These are phyloP conservation scores for Cinclus mexicanus DNA, from an alignment of 2,113 vertebrate genomes.

Conservation along the genomic window DNA sequence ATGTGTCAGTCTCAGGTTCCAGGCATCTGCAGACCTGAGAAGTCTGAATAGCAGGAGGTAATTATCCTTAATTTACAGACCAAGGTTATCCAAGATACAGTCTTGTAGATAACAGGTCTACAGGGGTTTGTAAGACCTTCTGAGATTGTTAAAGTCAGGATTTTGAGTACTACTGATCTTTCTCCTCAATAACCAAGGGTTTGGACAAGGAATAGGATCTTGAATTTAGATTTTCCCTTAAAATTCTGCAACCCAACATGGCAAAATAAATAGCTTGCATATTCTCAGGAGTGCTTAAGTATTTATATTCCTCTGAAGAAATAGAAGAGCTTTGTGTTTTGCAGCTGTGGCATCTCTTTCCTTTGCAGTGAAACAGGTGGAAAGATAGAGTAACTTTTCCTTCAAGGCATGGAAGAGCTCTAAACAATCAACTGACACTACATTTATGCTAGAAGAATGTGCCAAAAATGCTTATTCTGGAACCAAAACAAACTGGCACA, in stretches of 20 bases:
- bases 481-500: background rate
- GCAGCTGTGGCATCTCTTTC: background rate
- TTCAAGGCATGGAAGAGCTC: background rate
- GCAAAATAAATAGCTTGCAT: background rate
- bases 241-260: background rate
- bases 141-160: background rate
- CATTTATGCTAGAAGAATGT: background rate
- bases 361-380: background rate
- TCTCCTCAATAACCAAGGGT: background rate
- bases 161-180: background rate
- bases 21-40: background rate
- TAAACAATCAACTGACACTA: background rate
- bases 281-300: background rate
- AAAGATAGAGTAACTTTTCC: background rate
- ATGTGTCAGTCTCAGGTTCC: background rate
- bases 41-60: background rate
- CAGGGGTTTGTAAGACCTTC: background rate
- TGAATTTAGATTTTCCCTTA: background rate
- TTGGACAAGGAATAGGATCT: background rate
- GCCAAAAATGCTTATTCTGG: background rate
- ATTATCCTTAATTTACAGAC: conserved; percentile 31
- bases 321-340: background rate
- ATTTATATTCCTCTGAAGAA: background rate
- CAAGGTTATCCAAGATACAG: background rate
- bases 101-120: background rate